A percentile compares a stretch with the other conserved stretches of the same genome.
Conservation (phyloP, 2,888 invertebrate species). For the Incurvaria masculella region DNA sequence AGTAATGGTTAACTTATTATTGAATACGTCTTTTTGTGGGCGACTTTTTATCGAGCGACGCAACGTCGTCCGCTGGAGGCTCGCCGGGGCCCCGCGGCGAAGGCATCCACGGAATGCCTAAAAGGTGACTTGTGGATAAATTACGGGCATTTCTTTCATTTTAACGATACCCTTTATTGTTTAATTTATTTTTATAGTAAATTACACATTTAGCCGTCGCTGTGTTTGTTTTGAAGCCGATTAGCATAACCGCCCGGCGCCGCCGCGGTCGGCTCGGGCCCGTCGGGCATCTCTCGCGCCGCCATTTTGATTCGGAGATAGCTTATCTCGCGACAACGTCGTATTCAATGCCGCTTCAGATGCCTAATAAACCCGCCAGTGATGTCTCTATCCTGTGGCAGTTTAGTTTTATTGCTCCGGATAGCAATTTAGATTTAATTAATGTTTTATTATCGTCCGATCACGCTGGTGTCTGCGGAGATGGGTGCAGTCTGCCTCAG, state of each 20-base stretch:
- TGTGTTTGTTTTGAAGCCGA: slow-evolving; percentile 54
- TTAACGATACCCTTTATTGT: slow-evolving; percentile 57
- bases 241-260: slow-evolving; percentile 52
- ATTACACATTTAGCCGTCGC: slow-evolving; percentile 56
- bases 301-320: neutral
- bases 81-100: slow-evolving; percentile 38
- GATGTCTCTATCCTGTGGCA: slow-evolving; percentile 50
- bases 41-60: slow-evolving; percentile 50
- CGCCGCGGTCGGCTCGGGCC: slow-evolving; percentile 27
- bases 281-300: slow-evolving; percentile 26
- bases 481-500: slow-evolving; percentile 23
- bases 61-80: slow-evolving; percentile 39
- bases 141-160: slow-evolving; percentile 55
- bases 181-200: slow-evolving; percentile 56
- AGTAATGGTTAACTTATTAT: slow-evolving; percentile 52
- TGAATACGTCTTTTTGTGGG: slow-evolving; percentile 55
- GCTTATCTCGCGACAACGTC: slow-evolving; percentile 27
- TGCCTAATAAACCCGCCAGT: slow-evolving; percentile 47
- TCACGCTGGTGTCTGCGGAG: slow-evolving; percentile 12
- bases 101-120: slow-evolving; percentile 53
- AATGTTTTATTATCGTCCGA: slow-evolving; percentile 48
- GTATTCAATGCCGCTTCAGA: slow-evolving; percentile 32
- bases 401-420: slow-evolving; percentile 31
- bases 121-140: slow-evolving; percentile 57
- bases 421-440: slow-evolving; percentile 52